These are phyloP conservation scores for Teleogryllus occipitalis DNA, from an alignment of 1,140 invertebrate genomes.

Conservation along the genomic window DNA sequence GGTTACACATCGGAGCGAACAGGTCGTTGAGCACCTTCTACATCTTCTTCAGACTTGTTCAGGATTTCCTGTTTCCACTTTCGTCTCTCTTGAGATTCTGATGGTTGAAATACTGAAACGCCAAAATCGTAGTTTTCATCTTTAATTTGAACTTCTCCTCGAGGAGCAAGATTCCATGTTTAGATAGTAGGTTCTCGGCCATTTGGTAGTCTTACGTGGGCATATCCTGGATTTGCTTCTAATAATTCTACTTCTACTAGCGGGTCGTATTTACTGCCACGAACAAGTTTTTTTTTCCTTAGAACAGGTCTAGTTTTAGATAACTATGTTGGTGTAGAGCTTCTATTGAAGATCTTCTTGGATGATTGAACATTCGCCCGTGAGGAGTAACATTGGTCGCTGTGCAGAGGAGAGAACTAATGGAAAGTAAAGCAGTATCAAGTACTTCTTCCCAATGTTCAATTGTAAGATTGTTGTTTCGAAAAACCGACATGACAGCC, in stretches of 20 bases:
- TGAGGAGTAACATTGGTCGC: constrained; percentile 20
- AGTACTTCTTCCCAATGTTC: constrained; percentile 19
- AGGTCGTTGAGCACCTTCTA: no score
- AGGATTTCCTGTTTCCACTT: no score
- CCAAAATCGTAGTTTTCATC: no score
- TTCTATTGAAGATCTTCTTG: not conserved
- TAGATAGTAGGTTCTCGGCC: constrained; percentile 22
- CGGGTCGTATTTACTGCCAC: constrained; percentile 10
- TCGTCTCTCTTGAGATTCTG: no score
- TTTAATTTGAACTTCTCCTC: no score
- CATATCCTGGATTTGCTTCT: constrained; percentile 21
- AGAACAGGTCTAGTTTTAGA: constrained; percentile 16
- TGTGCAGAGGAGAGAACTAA: constrained; percentile 21
- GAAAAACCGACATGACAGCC: constrained; percentile 21
- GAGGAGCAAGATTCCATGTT: no score
- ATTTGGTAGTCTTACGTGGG: constrained; percentile 17
- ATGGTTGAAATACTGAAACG: no score
- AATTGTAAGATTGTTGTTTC: constrained; percentile 1
- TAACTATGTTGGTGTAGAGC: constrained; percentile 2
- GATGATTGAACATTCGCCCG: constrained; percentile 10
- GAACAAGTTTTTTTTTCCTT: constrained; percentile 12
- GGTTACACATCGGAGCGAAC: no score
- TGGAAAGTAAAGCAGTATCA: constrained; percentile 10
- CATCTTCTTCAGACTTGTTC: no score
- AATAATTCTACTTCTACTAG: constrained; percentile 20